Percentiles rank a stretch among this genome's conserved stretches.
Evolutionary conservation across 2,113 vertebrate genomes (phyloP).

Genomic region (Ia io): DNA sequence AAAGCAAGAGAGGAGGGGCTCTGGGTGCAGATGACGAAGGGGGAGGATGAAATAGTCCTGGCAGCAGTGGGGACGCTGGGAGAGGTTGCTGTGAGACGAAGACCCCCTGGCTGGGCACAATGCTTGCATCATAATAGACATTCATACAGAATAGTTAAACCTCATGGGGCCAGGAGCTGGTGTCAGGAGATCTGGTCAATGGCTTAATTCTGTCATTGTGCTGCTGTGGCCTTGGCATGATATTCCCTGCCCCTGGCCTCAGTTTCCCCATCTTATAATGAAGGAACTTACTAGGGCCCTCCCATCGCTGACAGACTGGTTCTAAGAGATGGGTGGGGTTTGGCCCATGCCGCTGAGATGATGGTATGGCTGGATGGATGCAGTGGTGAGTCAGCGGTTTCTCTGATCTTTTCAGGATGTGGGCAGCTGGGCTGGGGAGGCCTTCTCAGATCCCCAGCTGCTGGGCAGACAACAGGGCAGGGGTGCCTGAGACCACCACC

Average conservation of each 20-base stretch:
- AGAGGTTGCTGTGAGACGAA: not conserved
- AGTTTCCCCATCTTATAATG: not conserved
- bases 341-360: not conserved
- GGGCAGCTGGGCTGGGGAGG: not conserved
- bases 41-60: accelerated
- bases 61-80: not conserved
- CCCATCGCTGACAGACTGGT: too few species aligned
- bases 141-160: not conserved
- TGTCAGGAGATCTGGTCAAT: not conserved
- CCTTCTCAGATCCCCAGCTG: not conserved
- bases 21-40: not conserved
- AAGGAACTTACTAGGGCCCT: not conserved
- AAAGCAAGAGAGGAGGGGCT: not conserved
- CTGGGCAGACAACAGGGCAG: not conserved
- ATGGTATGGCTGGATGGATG: not conserved
- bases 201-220: not conserved
- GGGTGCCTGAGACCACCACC: not conserved
- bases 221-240: not conserved
- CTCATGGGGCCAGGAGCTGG: not conserved
- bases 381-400: not conserved
- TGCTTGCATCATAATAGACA: accelerated
- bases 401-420: not conserved
- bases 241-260: not conserved
- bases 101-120: accelerated
- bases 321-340: not conserved